Percentiles rank a stretch among this genome's conserved stretches.
Conservation (phyloP, 2,797 vertebrate genomes). For the Anableps anableps region DNA sequence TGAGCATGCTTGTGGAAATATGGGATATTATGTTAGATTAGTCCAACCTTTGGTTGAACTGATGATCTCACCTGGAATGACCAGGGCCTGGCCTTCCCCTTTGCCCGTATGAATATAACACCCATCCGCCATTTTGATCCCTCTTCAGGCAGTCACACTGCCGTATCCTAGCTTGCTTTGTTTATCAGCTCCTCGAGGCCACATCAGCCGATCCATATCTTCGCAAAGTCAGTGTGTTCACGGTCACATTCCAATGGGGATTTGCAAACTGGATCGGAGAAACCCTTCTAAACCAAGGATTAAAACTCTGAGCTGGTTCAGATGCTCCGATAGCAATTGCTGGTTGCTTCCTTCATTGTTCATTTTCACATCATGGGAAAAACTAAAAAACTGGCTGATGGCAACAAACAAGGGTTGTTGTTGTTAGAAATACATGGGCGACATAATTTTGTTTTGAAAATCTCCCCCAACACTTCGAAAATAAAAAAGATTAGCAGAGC, state of each 20-base stretch:
- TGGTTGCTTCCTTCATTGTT: constrained; percentile 3
- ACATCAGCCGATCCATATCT: constrained; percentile 46
- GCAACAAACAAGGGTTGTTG: background rate
- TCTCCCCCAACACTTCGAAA: background rate
- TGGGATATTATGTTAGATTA: constrained; percentile 58
- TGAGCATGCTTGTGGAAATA: constrained; percentile 38
- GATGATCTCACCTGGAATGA: constrained; percentile 49
- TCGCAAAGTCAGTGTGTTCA: constrained; percentile 20
- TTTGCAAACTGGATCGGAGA: constrained; percentile 54
- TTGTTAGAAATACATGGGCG: constrained; percentile 23
- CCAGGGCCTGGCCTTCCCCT: constrained; percentile 6
- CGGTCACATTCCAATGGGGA: constrained; percentile 63
- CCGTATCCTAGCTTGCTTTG: constrained; percentile 34
- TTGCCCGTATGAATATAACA: constrained; percentile 44
- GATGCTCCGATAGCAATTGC: constrained; percentile 52
- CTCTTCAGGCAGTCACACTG: constrained; percentile 16
- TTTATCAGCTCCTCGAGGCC: constrained; percentile 12
- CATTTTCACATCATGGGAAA: constrained; percentile 33
- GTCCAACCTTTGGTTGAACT: constrained; percentile 68
- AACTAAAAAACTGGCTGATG: background rate
- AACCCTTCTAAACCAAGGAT: constrained; percentile 65
- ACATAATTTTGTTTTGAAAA: constrained; percentile 3
- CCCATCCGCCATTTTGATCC: constrained; percentile 48
- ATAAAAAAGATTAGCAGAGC: constrained; percentile 9
- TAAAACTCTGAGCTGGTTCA: constrained; percentile 56